These are phyloP conservation scores for Pherbina coryleti DNA, from an alignment of 2,888 invertebrate genomes.

Conservation along the genomic window DNA sequence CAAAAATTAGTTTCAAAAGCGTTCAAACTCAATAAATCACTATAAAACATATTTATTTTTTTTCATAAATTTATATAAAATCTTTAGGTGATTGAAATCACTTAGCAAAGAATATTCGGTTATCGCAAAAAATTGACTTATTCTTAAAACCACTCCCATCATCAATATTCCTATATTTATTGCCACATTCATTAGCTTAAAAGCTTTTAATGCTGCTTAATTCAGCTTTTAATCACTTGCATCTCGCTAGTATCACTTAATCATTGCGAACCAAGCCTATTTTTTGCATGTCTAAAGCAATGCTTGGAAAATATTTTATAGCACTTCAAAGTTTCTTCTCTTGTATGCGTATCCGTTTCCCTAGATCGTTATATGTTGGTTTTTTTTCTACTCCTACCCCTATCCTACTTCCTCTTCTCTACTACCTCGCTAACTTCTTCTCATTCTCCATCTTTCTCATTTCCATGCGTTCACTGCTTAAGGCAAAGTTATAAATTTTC, in stretches of 20 bases:
- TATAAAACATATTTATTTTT: too few relatives aligned
- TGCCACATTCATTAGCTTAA: slow-evolving; percentile 10
- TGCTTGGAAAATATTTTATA: slow-evolving; percentile 2
- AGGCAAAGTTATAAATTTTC: slow-evolving; percentile 11
- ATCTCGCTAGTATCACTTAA: not conserved
- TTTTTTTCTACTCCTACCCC: too few relatives aligned
- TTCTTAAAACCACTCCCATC: too few relatives aligned
- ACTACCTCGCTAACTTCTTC: not conserved
- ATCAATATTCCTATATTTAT: not conserved
- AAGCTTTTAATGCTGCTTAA: not conserved
- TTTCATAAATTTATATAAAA: too few relatives aligned
- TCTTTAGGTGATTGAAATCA: too few relatives aligned
- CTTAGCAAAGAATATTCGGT: too few relatives aligned
- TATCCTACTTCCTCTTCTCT: too few relatives aligned
- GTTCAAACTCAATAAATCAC: too few relatives aligned
- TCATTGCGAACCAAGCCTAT: not conserved
- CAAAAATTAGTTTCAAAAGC: too few relatives aligned
- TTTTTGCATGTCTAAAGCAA: not conserved
- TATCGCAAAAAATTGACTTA: too few relatives aligned
- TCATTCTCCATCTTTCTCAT: not conserved
- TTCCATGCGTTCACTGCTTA: not conserved
- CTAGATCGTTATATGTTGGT: not conserved
- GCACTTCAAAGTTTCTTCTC: not conserved
- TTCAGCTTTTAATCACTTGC: slow-evolving; percentile 14
- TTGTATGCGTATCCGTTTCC: not conserved